Conservation (phyloP, 2,888 invertebrate species). For the Linyphia triangularis region DNA sequence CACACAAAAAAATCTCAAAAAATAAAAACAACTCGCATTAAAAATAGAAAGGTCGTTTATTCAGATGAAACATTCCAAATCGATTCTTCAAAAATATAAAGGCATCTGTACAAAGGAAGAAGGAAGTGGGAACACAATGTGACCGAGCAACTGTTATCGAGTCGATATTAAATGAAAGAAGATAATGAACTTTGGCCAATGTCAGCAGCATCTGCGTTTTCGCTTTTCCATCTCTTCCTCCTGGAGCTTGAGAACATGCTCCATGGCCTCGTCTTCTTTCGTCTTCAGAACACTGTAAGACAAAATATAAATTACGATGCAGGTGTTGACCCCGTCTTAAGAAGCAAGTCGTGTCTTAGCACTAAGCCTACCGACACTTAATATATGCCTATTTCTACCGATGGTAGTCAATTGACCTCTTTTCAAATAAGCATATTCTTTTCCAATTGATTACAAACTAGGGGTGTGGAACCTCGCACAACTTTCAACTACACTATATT, state of each 20-base stretch:
- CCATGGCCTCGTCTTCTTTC: conserved; percentile 80
- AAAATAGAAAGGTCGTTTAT: conserved; percentile 37
- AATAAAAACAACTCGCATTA: background rate
- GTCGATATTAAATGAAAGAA: background rate
- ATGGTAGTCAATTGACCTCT: no score
- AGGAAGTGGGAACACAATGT: conserved; percentile 26
- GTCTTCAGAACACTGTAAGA: conserved; percentile 79
- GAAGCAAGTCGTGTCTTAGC: no score
- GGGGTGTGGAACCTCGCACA: no score
- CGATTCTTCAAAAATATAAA: conserved; percentile 34
- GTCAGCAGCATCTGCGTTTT: conserved; percentile 78
- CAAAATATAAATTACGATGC: background rate
- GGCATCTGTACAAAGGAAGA: conserved; percentile 45
- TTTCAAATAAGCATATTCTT: no score
- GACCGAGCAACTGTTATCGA: conserved; percentile 1
- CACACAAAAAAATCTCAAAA: no score
- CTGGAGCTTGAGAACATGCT: conserved; percentile 79
- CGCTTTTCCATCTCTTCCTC: conserved; percentile 77
- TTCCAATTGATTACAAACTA: no score
- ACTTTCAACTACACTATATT: no score
- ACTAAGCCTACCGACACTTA: no score
- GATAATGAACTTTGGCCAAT: background rate
- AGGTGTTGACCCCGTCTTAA: no score
- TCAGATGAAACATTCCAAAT: conserved; percentile 9
- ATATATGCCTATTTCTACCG: no score